Conservation (phyloP, 2,797 vertebrate species). For the Gymnoscopelus braueri region DNA sequence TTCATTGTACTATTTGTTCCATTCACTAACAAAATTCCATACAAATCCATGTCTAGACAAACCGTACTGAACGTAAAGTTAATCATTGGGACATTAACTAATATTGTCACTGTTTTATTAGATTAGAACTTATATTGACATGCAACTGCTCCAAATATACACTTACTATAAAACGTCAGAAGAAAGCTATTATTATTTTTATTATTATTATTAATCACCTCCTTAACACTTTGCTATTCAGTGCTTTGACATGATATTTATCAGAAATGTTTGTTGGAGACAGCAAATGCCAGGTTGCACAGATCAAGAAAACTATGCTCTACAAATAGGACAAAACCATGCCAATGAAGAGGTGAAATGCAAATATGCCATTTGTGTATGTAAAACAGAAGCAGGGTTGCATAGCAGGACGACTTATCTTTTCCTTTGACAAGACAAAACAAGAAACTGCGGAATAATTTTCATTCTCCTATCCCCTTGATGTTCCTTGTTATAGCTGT, state of each 20-base stretch:
- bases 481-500: slow-evolving; percentile 39
- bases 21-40: background rate
- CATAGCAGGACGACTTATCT: slow-evolving; percentile 29
- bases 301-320: slow-evolving; percentile 32
- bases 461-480: slow-evolving; percentile 1
- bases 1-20: background rate
- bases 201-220: background rate
- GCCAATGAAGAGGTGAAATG: slow-evolving; percentile 53
- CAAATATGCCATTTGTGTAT: slow-evolving; percentile 64
- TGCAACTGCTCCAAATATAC: no score
- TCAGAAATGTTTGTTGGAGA: slow-evolving; percentile 19
- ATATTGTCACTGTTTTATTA: background rate
- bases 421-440: slow-evolving; percentile 13
- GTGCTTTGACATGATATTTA: slow-evolving; percentile 38
- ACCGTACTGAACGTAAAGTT: no score
- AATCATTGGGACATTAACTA: background rate
- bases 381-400: slow-evolving; percentile 56
- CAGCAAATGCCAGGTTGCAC: slow-evolving; percentile 8
- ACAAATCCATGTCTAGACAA: background rate
- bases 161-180: no score
- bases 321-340: slow-evolving; percentile 42
- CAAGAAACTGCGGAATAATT: slow-evolving; percentile 44
- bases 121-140: background rate
- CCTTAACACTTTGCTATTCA: slow-evolving; percentile 34
- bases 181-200: no score